Percentiles rank a stretch among this genome's conserved stretches.
Evolutionary conservation across 2,797 vertebrate species (phyloP).

Genomic region (Betta splendens): DNA sequence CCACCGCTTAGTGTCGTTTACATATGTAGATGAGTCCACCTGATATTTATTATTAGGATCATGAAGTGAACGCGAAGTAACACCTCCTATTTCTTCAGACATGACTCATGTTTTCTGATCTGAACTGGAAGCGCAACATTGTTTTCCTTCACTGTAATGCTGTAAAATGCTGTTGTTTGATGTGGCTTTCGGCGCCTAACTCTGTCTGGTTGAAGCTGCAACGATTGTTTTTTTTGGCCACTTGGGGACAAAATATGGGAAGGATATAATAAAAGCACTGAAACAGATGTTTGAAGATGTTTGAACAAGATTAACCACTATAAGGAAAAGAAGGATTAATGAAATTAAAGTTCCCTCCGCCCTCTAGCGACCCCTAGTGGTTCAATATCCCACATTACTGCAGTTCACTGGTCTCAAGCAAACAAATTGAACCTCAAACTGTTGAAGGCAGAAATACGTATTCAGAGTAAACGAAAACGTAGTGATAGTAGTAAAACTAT

Average conservation of each 20-base stretch:
- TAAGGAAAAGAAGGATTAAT: not conserved
- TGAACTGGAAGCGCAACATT: not conserved
- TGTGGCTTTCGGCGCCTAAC: not conserved
- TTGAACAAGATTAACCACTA: too few relatives aligned
- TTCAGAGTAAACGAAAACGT: too few relatives aligned
- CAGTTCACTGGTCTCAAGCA: too few relatives aligned
- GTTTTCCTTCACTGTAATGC: not conserved
- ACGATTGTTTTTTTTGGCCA: not conserved
- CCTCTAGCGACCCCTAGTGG: conserved; percentile 27
- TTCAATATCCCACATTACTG: not conserved
- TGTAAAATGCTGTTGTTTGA: not conserved
- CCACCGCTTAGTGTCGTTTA: conserved; percentile 23
- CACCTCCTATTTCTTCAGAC: not conserved
- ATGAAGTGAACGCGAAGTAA: not conserved
- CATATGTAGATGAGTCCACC: not conserved
- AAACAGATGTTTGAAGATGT: not conserved
- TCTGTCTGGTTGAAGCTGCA: not conserved
- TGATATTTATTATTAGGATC: conserved; percentile 10
- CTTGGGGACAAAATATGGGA: not conserved
- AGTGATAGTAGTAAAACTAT: too few relatives aligned
- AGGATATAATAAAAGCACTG: not conserved
- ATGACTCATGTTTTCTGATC: not conserved
- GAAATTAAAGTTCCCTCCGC: not conserved
- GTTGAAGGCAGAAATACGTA: too few relatives aligned
- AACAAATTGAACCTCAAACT: too few relatives aligned